These are phyloP conservation scores for Scaptomyza caliginosa DNA, from an alignment of 2,888 invertebrate species.

Conservation along the genomic window DNA sequence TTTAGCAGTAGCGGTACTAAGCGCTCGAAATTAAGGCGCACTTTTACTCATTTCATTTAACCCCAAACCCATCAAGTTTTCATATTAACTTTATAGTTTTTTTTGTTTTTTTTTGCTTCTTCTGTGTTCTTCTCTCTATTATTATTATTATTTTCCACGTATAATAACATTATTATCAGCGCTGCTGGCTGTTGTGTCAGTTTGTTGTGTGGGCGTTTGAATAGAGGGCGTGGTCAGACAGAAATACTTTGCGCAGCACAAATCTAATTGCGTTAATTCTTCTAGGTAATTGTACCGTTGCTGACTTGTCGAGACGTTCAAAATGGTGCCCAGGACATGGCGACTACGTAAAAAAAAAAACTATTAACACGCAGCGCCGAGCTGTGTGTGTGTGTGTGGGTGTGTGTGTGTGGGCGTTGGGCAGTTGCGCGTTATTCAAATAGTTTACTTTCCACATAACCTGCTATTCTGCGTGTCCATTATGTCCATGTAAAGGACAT, in stretches of 20 bases:
- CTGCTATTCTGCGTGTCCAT: constrained; percentile 45
- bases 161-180: constrained; percentile 37
- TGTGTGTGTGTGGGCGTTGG: constrained; percentile 15
- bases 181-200: background rate
- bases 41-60: background rate
- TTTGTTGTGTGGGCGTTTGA: background rate
- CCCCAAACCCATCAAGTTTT: background rate
- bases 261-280: constrained; percentile 78
- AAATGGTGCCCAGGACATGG: constrained; percentile 52
- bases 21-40: constrained; percentile 2
- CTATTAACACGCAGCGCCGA: constrained; percentile 62
- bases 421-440: constrained; percentile 70
- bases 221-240: constrained; percentile 6
- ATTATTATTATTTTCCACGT: too few species aligned
- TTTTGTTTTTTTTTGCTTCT: too few species aligned
- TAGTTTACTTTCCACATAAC: constrained; percentile 61
- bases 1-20: constrained; percentile 12
- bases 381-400: constrained; percentile 15
- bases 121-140: too few species aligned
- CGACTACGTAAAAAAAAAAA: constrained; percentile 61
- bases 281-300: constrained; percentile 64
- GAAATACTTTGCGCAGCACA: constrained; percentile 34
- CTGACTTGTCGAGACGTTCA: constrained; percentile 19
- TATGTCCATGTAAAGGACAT: constrained; percentile 59
- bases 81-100: too few species aligned